A percentile compares a stretch with the other conserved stretches of the same genome.
These are phyloP conservation scores for Andrena trimmerana DNA, from an alignment of 2,888 invertebrate genomes.

Conservation along the genomic window DNA sequence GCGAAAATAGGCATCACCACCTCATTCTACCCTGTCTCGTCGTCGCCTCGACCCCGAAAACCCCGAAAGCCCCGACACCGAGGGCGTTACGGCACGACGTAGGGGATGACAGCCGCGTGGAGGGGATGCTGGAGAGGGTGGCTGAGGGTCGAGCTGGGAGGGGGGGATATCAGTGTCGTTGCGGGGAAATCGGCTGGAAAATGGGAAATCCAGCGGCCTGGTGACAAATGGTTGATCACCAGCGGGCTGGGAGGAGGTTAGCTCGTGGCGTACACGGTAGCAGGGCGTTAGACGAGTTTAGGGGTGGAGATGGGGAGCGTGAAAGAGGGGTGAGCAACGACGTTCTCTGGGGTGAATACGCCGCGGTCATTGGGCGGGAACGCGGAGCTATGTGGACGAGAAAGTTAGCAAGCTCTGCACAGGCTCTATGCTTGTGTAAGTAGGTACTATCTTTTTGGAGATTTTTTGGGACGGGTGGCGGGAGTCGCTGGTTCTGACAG, in stretches of 20 bases:
- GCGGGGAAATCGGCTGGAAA: constrained; percentile 84
- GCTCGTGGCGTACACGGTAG: constrained; percentile 26
- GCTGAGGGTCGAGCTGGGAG: constrained; percentile 50
- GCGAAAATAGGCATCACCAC: constrained; percentile 41
- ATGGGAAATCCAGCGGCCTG: constrained; percentile 84
- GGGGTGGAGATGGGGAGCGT: background rate
- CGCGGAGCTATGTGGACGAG: constrained; percentile 43
- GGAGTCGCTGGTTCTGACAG: too few relatives aligned
- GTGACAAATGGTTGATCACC: constrained; percentile 84
- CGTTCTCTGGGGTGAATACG: constrained; percentile 45
- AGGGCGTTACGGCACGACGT: constrained; percentile 43
- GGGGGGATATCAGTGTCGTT: constrained; percentile 76
- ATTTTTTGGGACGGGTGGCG: background rate
- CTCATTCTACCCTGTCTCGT: constrained; percentile 45
- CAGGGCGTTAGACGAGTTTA: constrained; percentile 42
- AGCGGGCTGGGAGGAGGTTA: constrained; percentile 49
- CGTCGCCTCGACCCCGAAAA: constrained; percentile 33
- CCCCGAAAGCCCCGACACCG: background rate
- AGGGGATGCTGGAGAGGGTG: constrained; percentile 12
- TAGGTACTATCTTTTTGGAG: background rate
- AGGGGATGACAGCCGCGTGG: constrained; percentile 20
- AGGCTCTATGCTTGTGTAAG: too few relatives aligned
- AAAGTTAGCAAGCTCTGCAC: constrained; percentile 24
- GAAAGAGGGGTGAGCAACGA: constrained; percentile 3
- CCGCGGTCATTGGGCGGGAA: constrained; percentile 63